phyloP scores from a whole-genome alignment of 2,888 invertebrate genomes.

The Agrotis puta region DNA sequence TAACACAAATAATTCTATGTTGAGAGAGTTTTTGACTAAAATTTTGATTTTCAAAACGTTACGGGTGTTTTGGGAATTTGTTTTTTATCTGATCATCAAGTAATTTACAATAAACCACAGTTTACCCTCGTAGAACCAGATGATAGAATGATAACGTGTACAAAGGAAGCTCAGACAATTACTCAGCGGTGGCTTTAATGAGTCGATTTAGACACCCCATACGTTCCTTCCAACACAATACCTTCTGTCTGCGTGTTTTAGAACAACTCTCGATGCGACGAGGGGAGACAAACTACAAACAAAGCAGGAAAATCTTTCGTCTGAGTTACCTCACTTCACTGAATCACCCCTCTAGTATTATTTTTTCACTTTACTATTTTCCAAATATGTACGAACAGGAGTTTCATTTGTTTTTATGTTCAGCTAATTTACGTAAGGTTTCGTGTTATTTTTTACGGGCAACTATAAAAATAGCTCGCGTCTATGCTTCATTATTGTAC shows the following conservation, averaged over 20 bases:
- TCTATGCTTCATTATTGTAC: constrained; percentile 45
- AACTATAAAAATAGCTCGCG: constrained; percentile 23
- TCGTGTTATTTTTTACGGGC: constrained; percentile 20
- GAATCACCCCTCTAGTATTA: constrained; percentile 58
- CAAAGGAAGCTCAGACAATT: constrained; percentile 79
- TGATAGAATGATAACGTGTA: constrained; percentile 71
- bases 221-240: constrained; percentile 80
- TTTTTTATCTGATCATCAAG: constrained; percentile 31
- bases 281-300: constrained; percentile 84
- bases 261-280: constrained; percentile 78
- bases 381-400: constrained; percentile 8
- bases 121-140: constrained; percentile 72
- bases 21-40: neutral
- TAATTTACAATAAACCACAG: constrained; percentile 46
- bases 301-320: constrained; percentile 84
- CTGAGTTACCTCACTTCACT: constrained; percentile 79
- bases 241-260: constrained; percentile 77
- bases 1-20: constrained; percentile 1
- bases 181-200: constrained; percentile 79
- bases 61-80: neutral
- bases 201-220: constrained; percentile 83
- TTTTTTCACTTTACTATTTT: constrained; percentile 51
- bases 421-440: constrained; percentile 14
- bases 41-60: neutral
- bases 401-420: constrained; percentile 27